A percentile compares a stretch with the other conserved stretches of the same genome.
phyloP scores from a whole-genome alignment of 2,113 vertebrate species.

The Lagopus muta region DNA sequence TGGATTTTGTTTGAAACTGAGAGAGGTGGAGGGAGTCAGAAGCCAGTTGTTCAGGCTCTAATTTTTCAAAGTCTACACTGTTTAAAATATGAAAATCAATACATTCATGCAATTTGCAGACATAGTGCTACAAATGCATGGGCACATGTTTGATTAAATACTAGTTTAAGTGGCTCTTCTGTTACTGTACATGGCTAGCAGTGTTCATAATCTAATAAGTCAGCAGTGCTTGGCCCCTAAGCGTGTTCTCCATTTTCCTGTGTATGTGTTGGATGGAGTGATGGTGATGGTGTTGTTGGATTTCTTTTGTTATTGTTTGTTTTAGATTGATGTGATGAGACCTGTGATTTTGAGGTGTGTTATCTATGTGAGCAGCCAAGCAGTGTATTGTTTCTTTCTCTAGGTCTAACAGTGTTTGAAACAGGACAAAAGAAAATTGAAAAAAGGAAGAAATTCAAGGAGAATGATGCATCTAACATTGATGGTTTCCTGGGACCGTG shows the following conservation, averaged over 20 bases:
- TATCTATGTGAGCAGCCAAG: not conserved
- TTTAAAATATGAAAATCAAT: not conserved
- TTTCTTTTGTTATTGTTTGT: not conserved
- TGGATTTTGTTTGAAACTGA: not conserved
- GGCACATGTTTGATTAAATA: not conserved
- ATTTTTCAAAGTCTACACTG: not conserved
- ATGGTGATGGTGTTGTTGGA: too few species aligned
- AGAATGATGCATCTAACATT: slow-evolving; percentile 93
- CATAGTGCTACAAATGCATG: not conserved
- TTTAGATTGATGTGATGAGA: not conserved
- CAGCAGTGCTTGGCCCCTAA: not conserved
- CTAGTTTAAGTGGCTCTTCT: not conserved
- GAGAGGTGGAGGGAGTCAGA: not conserved
- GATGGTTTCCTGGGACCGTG: slow-evolving; percentile 95
- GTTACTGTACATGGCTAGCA: not conserved
- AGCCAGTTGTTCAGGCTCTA: not conserved
- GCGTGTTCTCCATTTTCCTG: not conserved
- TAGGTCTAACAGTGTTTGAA: slow-evolving; percentile 97
- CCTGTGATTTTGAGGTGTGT: not conserved
- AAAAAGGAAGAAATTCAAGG: slow-evolving; percentile 96
- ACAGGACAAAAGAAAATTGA: slow-evolving; percentile 89
- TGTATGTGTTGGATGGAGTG: not conserved
- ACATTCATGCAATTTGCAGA: not conserved
- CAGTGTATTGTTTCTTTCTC: not conserved
- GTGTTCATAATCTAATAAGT: not conserved